These are phyloP conservation scores for Tinea pellionella DNA, from an alignment of 2,888 invertebrate species.

Conservation along the genomic window DNA sequence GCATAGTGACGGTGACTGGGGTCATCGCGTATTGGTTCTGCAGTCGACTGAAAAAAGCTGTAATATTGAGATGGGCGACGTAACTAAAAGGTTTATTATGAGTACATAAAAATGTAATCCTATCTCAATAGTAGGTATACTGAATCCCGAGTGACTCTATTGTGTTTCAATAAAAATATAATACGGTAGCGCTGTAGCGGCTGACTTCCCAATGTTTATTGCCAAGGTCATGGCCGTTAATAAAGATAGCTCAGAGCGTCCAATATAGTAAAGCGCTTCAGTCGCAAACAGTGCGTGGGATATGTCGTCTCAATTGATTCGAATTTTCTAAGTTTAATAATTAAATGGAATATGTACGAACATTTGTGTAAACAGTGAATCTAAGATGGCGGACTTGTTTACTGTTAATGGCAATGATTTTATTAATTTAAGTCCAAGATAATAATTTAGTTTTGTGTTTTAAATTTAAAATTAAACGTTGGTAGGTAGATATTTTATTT, in stretches of 20 bases:
- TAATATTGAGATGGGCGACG: no score
- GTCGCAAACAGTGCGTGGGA: constrained; percentile 1
- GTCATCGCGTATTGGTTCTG: no score
- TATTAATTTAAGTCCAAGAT: neutral
- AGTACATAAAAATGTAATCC: no score
- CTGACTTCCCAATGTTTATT: neutral
- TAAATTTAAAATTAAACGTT: neutral
- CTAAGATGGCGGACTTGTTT: neutral
- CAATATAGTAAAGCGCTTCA: neutral
- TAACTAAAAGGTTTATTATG: no score
- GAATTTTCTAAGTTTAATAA: neutral
- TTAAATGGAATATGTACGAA: neutral
- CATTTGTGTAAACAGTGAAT: neutral
- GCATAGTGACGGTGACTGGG: no score
- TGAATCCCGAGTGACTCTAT: neutral
- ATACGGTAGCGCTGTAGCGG: constrained; percentile 7
- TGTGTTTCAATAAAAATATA: neutral
- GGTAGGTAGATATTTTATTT: no score
- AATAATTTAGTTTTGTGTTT: neutral
- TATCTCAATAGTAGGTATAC: no score
- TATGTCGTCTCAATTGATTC: neutral
- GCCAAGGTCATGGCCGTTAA: constrained; percentile 13
- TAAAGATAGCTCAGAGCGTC: constrained; percentile 4
- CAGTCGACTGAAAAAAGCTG: no score
- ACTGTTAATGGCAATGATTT: neutral